phyloP scores from a whole-genome alignment of 2,888 invertebrate species.

The Aspidiotus rigidus region DNA sequence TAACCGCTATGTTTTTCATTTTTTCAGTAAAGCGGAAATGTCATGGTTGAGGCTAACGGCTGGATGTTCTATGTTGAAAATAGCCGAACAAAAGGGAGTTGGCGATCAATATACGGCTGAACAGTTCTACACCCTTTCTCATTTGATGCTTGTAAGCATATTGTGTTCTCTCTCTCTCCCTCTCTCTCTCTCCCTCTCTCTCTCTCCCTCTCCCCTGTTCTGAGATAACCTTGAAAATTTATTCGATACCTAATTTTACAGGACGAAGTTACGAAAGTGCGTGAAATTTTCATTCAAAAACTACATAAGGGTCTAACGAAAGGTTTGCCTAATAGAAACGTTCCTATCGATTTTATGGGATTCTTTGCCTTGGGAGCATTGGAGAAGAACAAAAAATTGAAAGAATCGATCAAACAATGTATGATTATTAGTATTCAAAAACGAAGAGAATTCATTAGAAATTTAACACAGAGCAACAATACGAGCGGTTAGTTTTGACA shows the following conservation, averaged over 20 bases:
- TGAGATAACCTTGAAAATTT: no score
- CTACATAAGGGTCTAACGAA: slow-evolving; percentile 78
- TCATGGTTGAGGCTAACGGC: slow-evolving; percentile 86
- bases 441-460: slow-evolving; percentile 82
- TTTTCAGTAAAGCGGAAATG: slow-evolving; percentile 73
- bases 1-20: not conserved
- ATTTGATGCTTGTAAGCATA: slow-evolving; percentile 69
- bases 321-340: slow-evolving; percentile 77
- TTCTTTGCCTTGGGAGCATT: slow-evolving; percentile 84
- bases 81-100: slow-evolving; percentile 92
- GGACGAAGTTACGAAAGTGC: slow-evolving; percentile 65
- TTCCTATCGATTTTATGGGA: slow-evolving; percentile 94
- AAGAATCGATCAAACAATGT: slow-evolving; percentile 60
- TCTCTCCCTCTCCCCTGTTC: no score
- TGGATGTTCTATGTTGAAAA: slow-evolving; percentile 91
- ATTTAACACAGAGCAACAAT: slow-evolving; percentile 55
- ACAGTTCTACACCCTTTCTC: slow-evolving; percentile 88
- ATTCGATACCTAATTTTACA: slow-evolving; percentile 35
- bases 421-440: slow-evolving; percentile 80
- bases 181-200: no score
- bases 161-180: no score
- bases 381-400: slow-evolving; percentile 72
- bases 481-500: slow-evolving; percentile 16
- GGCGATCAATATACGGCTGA: slow-evolving; percentile 89
- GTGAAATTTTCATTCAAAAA: slow-evolving; percentile 80